phyloP scores from a whole-genome alignment of 2,113 vertebrate genomes.

The Anguilla rostrata region DNA sequence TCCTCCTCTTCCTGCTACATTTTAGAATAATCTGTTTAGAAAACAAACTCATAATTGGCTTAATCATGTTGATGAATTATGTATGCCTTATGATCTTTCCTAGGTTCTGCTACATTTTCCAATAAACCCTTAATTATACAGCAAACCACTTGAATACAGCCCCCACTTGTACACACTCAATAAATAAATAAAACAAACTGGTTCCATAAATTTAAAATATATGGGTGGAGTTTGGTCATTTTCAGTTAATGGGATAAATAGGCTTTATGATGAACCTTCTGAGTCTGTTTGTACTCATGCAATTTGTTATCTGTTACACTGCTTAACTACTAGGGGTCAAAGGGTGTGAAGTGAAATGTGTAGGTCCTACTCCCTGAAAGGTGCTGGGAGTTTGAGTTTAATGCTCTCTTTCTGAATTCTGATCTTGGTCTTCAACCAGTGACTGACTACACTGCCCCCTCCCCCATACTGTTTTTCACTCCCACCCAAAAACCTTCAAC shows the following conservation, averaged over 20 bases:
- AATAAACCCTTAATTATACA: not conserved
- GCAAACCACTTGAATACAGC: not conserved
- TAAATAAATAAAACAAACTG: not conserved
- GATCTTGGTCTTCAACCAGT: not conserved
- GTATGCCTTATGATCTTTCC: not conserved
- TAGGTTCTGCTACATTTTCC: not conserved
- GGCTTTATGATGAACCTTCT: no score
- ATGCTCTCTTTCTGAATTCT: not conserved
- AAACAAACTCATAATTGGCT: not conserved
- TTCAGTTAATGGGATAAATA: no score
- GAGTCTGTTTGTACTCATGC: no score
- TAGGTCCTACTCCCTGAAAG: not conserved
- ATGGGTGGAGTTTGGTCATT: no score
- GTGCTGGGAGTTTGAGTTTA: not conserved
- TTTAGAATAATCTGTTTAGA: conserved; percentile 13
- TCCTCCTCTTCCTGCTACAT: conserved; percentile 23
- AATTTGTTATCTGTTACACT: no score
- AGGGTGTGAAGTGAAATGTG: no score
- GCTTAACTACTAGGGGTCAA: no score
- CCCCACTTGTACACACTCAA: not conserved
- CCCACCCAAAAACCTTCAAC: not conserved
- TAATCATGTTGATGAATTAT: not conserved
- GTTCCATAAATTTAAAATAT: no score
- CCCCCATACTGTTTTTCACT: not conserved
- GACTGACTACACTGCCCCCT: not conserved